Conservation (phyloP, 1,140 invertebrate species). For the Drosophila seguyi region DNA sequence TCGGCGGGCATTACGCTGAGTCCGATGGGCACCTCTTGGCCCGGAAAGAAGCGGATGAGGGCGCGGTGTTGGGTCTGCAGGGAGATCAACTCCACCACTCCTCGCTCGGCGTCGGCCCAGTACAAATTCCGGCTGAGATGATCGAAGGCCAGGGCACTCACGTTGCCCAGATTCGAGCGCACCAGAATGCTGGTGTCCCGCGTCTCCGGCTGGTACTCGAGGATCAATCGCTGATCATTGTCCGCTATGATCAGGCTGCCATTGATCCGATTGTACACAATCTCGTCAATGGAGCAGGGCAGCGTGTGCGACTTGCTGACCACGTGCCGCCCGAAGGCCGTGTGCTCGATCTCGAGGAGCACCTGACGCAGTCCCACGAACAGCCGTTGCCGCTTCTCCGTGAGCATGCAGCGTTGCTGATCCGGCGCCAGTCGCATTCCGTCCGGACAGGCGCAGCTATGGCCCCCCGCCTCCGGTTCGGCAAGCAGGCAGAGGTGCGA, state of each 20-base stretch:
- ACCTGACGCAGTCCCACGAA: constrained; percentile 81
- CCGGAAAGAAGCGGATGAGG: constrained; percentile 86
- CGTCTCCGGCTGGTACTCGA: constrained; percentile 84
- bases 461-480: constrained; percentile 86
- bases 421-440: constrained; percentile 87
- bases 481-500: constrained; percentile 93
- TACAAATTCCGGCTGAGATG: constrained; percentile 89
- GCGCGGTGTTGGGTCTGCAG: constrained; percentile 87
- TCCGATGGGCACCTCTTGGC: constrained; percentile 87
- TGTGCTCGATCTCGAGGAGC: constrained; percentile 86
- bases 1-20: constrained; percentile 88
- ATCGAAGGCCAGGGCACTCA: constrained; percentile 90
- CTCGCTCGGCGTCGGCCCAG: constrained; percentile 87
- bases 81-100: constrained; percentile 87
- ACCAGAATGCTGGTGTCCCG: constrained; percentile 80
- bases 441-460: constrained; percentile 92
- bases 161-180: constrained; percentile 85
- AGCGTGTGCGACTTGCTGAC: constrained; percentile 71
- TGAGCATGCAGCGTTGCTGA: constrained; percentile 86
- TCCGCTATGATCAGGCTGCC: constrained; percentile 87
- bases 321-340: constrained; percentile 85
- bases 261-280: constrained; percentile 84
- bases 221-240: constrained; percentile 85
- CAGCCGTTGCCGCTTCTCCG: constrained; percentile 84
- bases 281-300: constrained; percentile 84